phyloP scores from a whole-genome alignment of 1,140 invertebrate species.

The Maconellicoccus hirsutus region DNA sequence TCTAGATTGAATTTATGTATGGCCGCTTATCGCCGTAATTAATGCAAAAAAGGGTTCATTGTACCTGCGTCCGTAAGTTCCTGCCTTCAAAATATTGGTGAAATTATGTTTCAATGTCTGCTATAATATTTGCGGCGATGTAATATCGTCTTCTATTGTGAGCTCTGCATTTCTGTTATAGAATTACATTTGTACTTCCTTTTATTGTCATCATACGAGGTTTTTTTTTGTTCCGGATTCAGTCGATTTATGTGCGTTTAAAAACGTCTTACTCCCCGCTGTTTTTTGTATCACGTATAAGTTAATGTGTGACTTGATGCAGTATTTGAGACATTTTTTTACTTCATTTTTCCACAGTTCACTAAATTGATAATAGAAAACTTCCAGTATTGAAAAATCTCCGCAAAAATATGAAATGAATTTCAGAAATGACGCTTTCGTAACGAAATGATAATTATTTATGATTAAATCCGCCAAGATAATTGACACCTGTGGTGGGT shows the following conservation, averaged over 20 bases:
- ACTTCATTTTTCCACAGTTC: no score
- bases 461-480: not conserved
- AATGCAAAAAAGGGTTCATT: not conserved
- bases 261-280: not conserved
- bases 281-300: not conserved
- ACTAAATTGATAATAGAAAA: no score
- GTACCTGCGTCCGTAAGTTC: not conserved
- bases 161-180: not conserved
- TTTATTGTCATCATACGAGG: not conserved
- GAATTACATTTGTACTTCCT: not conserved
- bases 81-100: conserved; percentile 3
- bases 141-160: not conserved
- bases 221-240: not conserved
- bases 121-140: not conserved
- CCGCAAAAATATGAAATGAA: no score
- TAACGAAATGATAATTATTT: not conserved
- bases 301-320: no score
- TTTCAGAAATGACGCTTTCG: not conserved
- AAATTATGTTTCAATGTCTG: not conserved
- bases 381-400: no score
- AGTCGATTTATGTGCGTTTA: not conserved
- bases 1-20: conserved; percentile 4
- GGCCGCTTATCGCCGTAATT: conserved; percentile 1
- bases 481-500: not conserved
- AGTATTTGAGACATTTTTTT: no score